Percentiles rank a stretch among this genome's conserved stretches.
Conservation (phyloP, 2,113 vertebrate genomes). For the Anguilla japonica region DNA sequence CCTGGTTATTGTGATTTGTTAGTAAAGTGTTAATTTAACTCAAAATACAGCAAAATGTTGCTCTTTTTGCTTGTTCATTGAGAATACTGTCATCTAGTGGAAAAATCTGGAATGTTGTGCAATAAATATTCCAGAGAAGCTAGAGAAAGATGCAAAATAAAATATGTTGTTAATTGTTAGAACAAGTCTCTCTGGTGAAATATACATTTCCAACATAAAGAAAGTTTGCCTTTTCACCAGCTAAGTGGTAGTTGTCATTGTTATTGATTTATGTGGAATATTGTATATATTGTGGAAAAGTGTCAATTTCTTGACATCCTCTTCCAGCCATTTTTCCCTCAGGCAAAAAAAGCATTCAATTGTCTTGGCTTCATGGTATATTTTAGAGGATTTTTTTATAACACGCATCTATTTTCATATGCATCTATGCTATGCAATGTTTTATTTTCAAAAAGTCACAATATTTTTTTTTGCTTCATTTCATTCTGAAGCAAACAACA, state of each 20-base stretch:
- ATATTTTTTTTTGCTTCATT: too few species aligned
- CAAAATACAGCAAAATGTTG: not conserved
- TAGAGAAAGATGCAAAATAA: not conserved
- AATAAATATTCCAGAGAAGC: not conserved
- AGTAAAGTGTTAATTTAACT: not conserved
- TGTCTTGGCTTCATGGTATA: too few species aligned
- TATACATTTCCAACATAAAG: too few species aligned
- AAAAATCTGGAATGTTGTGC: not conserved
- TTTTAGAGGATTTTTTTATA: too few species aligned
- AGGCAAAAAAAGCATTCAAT: too few species aligned
- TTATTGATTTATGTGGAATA: not conserved
- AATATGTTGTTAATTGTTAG: not conserved
- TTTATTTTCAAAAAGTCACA: too few species aligned
- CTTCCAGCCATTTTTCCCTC: too few species aligned
- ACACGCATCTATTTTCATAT: too few species aligned
- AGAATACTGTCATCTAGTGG: conserved; percentile 50
- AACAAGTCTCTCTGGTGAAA: not conserved
- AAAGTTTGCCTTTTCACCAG: too few species aligned
- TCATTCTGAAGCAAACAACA: too few species aligned
- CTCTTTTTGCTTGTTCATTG: not conserved
- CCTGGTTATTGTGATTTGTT: not conserved
- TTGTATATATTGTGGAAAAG: not conserved
- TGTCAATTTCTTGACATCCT: not conserved
- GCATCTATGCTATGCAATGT: too few species aligned
- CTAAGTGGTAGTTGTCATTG: not conserved